Evolutionary conservation across 2,797 vertebrate species (phyloP).

Genomic region (Myripristis murdjan): DNA sequence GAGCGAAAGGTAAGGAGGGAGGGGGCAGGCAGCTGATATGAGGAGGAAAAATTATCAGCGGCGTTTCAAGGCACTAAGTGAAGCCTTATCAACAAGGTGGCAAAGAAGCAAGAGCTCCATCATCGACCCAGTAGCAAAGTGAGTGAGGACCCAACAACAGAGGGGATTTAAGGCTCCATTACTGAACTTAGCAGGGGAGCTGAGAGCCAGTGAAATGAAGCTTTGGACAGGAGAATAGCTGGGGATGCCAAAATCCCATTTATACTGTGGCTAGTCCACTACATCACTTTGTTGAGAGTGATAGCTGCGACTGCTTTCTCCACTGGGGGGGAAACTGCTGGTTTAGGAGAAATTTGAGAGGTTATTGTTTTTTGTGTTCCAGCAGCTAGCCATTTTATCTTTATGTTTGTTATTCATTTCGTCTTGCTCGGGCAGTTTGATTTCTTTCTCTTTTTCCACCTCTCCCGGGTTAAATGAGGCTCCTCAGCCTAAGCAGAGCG

Average conservation of each 20-base stretch:
- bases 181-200: conserved; percentile 78
- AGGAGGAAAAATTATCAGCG: conserved; percentile 69
- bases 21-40: conserved; percentile 1
- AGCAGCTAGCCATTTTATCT: conserved; percentile 50
- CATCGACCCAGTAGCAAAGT: conserved; percentile 66
- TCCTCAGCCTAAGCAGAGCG: conserved; percentile 1
- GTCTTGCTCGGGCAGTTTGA: conserved; percentile 61
- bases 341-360: conserved; percentile 60
- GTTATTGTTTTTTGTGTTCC: conserved; percentile 51
- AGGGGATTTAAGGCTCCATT: conserved; percentile 80
- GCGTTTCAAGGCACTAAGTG: conserved; percentile 73
- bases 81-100: conserved; percentile 81
- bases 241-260: conserved; percentile 64
- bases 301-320: conserved; percentile 43
- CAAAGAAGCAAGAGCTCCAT: conserved; percentile 69
- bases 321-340: background rate
- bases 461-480: conserved; percentile 63
- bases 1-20: too few species aligned
- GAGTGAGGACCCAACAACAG: conserved; percentile 66
- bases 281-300: conserved; percentile 59
- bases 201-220: conserved; percentile 71
- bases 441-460: conserved; percentile 62
- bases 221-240: conserved; percentile 63
- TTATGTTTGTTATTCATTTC: conserved; percentile 56
- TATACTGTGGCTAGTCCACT: conserved; percentile 56